Base-by-base conservation (phyloP, 2,797 vertebrate species). In the Monodelphis domestica region DNA sequence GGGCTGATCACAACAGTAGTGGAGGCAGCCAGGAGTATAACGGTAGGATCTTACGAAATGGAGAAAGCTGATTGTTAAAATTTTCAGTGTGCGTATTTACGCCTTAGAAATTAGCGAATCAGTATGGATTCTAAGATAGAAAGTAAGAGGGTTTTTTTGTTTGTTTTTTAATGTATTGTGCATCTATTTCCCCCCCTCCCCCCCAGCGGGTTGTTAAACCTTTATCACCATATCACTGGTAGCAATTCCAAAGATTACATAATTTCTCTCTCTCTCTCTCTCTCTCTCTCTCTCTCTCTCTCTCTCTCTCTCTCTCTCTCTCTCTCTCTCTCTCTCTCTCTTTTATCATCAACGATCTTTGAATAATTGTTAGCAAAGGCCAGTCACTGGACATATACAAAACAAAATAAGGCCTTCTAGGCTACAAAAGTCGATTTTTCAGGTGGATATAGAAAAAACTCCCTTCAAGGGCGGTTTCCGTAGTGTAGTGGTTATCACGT, bases 401-500 rank as follows among this genome's bases (percentile, higher is more conserved):
- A 78, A 33, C 38, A n/a, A 45, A 11, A 11, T n/a, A 45, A 78
- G 9, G n/a, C 6, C n/a, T 70, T 70, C 6, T 17, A 24, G n/a
- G 45, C 38, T 78, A 7, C 5, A 15, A 6, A 70, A 21, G 63
- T 78, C 7, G 24, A 78, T 38, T 78, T 78, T 78, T 78, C 2
- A 12, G 38, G 9, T 15, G 24, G 2, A 78, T 84, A 50, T 45
- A 26, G 70, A 5, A 56, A 26, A 56, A 0, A 1, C 28, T 5
- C 26, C 5, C 1, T 0, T 0, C 15, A 3, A 0, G 11, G 1
- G 0, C 29, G 28, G 97, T 98, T 98, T 98, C 97, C 78, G 96
- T 97, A 97, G 98, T 97, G 97, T 97, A 98, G 97, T 97, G 97
- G 97, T 98, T 97, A 95, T 97, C 93, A 95, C 94, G 53, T 95